Percentiles rank a stretch among this genome's conserved stretches.
Evolutionary conservation across 1,140 invertebrate species (phyloP).

Genomic region (Nomia melanderi): DNA sequence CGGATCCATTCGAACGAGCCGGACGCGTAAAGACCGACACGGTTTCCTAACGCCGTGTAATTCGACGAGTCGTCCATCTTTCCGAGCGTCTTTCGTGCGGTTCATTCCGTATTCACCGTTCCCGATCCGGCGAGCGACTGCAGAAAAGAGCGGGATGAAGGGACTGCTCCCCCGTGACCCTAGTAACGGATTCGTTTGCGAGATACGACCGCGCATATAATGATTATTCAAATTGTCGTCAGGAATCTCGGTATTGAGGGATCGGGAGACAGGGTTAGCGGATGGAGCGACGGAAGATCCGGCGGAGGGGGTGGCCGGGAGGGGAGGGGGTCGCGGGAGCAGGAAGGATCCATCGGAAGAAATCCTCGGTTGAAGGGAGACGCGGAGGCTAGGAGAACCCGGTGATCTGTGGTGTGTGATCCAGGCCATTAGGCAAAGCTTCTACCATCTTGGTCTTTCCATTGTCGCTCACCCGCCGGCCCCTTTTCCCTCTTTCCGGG

Average conservation of each 20-base stretch:
- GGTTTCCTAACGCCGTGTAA: conserved; percentile 8
- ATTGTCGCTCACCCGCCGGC: not conserved
- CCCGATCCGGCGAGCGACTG: not conserved
- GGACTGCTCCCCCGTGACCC: not conserved
- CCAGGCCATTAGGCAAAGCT: conserved; percentile 65
- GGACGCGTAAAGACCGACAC: no score
- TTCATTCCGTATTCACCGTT: conserved; percentile 33
- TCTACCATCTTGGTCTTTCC: conserved; percentile 24
- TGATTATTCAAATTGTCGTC: conserved; percentile 79
- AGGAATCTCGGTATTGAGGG: conserved; percentile 48
- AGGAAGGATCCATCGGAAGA: not conserved
- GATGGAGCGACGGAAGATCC: not conserved
- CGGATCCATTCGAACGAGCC: no score
- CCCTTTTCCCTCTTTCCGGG: not conserved
- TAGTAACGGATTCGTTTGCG: conserved; percentile 68
- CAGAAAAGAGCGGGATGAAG: conserved; percentile 18
- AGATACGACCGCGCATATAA: conserved; percentile 77
- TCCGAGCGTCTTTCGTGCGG: not conserved
- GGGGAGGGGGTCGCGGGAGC: conserved; percentile 2
- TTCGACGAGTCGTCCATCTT: conserved; percentile 16
- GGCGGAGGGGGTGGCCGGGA: not conserved
- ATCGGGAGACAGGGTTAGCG: conserved; percentile 5
- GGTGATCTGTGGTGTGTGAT: conserved; percentile 61
- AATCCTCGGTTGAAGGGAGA: conserved; percentile 1
- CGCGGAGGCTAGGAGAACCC: conserved; percentile 41